phyloP scores from a whole-genome alignment of 2,113 vertebrate species.

The Archilochus colubris region DNA sequence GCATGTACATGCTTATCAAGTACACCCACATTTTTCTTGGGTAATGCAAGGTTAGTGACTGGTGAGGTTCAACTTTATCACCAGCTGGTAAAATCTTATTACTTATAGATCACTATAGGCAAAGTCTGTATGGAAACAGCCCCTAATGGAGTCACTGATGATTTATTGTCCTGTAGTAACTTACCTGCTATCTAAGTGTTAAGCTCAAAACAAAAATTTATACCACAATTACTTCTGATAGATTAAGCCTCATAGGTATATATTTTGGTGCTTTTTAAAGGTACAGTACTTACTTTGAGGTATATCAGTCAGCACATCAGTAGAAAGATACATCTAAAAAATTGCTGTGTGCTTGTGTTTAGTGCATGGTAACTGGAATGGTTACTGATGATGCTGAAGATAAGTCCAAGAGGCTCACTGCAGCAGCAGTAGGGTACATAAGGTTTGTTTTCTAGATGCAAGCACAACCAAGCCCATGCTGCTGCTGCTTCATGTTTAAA shows the following conservation, averaged over 20 bases:
- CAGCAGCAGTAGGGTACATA: rapidly evolving
- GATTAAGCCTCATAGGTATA: neutral
- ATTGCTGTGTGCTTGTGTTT: neutral
- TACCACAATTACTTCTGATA: neutral
- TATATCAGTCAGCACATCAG: neutral
- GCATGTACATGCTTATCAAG: neutral
- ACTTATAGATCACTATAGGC: neutral
- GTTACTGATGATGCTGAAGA: neutral
- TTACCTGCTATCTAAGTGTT: neutral
- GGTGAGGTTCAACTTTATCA: neutral
- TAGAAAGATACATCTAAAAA: neutral
- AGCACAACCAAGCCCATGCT: neutral
- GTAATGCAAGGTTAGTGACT: neutral
- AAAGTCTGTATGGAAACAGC: neutral
- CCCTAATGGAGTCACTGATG: neutral
- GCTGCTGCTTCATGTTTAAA: neutral
- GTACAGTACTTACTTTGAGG: neutral
- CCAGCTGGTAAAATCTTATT: neutral
- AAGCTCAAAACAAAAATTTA: neutral
- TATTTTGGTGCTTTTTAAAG: neutral
- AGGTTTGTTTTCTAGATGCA: neutral
- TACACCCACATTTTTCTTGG: neutral
- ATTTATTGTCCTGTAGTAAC: neutral
- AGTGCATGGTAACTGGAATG: no score
- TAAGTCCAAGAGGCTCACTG: neutral